Percentiles rank a stretch among this genome's conserved stretches.
phyloP scores from a whole-genome alignment of 2,113 vertebrate genomes.

The Microcebus jonahi region DNA sequence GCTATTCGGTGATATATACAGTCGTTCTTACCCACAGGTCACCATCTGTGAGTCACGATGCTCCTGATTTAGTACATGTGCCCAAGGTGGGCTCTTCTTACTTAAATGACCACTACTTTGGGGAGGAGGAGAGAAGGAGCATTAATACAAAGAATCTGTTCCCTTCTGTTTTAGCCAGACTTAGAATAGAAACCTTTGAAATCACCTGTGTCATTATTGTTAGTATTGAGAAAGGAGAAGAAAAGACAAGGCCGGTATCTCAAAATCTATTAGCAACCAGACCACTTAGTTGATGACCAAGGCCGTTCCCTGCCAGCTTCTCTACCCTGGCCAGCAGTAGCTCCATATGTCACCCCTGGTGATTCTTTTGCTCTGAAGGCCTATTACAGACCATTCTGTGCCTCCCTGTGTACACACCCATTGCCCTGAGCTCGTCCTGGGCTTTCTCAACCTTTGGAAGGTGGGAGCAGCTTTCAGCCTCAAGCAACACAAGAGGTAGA shows the following conservation, averaged over 20 bases:
- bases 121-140: neutral
- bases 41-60: neutral
- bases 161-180: neutral
- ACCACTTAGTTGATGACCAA: neutral
- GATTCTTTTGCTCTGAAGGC: neutral
- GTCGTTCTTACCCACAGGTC: neutral
- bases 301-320: neutral
- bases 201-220: neutral
- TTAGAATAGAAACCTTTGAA: constrained; percentile 35
- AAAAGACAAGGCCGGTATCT: neutral
- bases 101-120: neutral
- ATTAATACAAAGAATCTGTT: neutral
- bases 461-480: neutral
- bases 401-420: neutral
- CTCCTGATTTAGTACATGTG: neutral
- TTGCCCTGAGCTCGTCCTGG: neutral
- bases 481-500: neutral
- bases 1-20: neutral
- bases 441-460: neutral
- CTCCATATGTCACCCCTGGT: neutral
- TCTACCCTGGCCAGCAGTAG: neutral
- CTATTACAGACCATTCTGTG: neutral
- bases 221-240: neutral
- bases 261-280: neutral
- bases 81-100: neutral